Conservation (phyloP, 2,888 invertebrate genomes). For the Melolontha melolontha region DNA sequence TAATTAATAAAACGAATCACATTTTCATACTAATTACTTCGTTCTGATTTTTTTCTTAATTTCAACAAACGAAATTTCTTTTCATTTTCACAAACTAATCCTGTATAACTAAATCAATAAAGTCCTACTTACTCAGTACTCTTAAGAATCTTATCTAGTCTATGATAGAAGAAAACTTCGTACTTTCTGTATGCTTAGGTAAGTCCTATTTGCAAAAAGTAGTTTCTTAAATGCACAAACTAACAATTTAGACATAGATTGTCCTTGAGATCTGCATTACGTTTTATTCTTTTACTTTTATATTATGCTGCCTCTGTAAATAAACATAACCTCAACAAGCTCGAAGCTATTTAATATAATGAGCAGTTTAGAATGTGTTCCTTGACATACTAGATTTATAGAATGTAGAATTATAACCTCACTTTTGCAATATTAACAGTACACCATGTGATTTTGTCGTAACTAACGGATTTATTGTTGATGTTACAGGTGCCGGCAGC, state of each 20-base stretch:
- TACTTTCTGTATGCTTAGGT: conserved; percentile 27
- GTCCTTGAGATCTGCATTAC: conserved; percentile 14
- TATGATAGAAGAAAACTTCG: conserved; percentile 34
- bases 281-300: conserved; percentile 17
- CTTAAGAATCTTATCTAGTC: conserved; percentile 22
- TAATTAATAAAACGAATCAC: too few species aligned
- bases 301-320: conserved; percentile 3
- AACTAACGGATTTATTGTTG: too few species aligned
- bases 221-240: conserved; percentile 28
- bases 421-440: too few species aligned
- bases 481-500: conserved; percentile 67
- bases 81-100: conserved; percentile 10
- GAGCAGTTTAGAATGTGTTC: too few species aligned
- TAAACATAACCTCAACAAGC: too few species aligned
- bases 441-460: too few species aligned
- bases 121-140: conserved; percentile 13
- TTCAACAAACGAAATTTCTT: too few species aligned
- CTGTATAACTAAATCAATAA: conserved; percentile 9
- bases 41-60: too few species aligned
- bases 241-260: conserved; percentile 28
- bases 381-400: background rate
- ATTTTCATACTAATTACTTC: too few species aligned
- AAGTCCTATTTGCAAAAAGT: conserved; percentile 30
- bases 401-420: conserved; percentile 12
- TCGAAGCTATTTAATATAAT: too few species aligned